Evolutionary conservation across 2,888 invertebrate genomes (phyloP), one percentile per base, ranked within the genome.

Genomic region (Brenthis daphne): DNA sequence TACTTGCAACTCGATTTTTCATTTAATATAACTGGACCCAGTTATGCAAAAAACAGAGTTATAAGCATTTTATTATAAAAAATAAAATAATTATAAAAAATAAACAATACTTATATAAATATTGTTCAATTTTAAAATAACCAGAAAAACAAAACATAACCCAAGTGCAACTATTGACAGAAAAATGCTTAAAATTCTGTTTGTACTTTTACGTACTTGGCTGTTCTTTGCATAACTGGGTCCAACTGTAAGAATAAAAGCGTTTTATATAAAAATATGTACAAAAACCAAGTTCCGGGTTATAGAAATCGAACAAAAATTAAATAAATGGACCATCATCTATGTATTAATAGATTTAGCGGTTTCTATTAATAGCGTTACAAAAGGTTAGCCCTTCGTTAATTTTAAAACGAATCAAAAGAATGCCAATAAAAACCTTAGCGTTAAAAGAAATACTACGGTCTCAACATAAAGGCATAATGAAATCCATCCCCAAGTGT

Each of bases 401-500:
- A 72, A 70, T 73, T 75, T 75, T 69, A 81, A 83, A 85, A 85
- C 81, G 84, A 85, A 84, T 79, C 79, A 80, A 84, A 87, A 85
- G 84, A 85, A 86, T 80, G 80, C 77, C 76, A 80, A 83, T 83
- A 83, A 86, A 79, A 85, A 86, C 83, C 82, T 80, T 78, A 75
- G 77, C 77, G 79, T 80, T 80, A 83, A 85, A 85, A 86, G 85
- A 86, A 87, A 84, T 85, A 71, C 82, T 84, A 81, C 82, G 83
- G 83, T 83, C 80, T 81, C 82, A 82, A 85, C 85, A 84, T 86
- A 85, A 87, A 88, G 86, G 86, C 85, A 81, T 89, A 90, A 92
- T 92, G 88, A 91, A 90, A 91, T 92, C 88, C 87, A 91, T 90
- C 86, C 90, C 89, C 90, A 80, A 83, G 90, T 87, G 90, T 88